Evolutionary conservation across 2,888 invertebrate species (phyloP), one percentile per base, ranked within the genome.

Genomic region (Chymomyza fuscimana): DNA sequence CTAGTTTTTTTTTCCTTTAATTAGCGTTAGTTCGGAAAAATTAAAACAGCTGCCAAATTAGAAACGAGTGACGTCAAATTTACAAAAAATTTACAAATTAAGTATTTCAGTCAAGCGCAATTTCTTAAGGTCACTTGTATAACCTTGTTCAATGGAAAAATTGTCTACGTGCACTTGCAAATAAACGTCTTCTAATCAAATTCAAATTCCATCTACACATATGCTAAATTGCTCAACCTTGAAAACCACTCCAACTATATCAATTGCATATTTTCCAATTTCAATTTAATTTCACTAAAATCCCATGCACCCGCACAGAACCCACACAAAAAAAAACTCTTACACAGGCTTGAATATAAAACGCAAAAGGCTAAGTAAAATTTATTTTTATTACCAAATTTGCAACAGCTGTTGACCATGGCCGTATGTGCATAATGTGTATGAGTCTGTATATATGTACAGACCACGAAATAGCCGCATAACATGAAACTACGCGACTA

Each of bases 311-410:
- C 62, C 62, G 52, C 58, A 46, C 36, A 54, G 52, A 54, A 67
- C 59, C 59, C 65, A 72, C 62, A 56, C 61, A 62, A 15, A 32
- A 32, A 32, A 32, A 9, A 1, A 56, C 19, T 16, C 58, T 12
- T 12, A 22, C 12, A 4, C 40, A 46, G 40, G 40, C 40, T 12
- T 29, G 51, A 51, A 69, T 72, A 70, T 77, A 74, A 65, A 73
- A 65, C 75, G 70, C 60, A 80, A 81, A 80, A 77, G 71, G 82
- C 80, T 80, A 80, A 80, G 80, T 82, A 82, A 82, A 80, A 80
- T 80, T 80, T 80, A 80, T 80, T 80, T 80, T 82, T 82, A 80
- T 80, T 69, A 65, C 80, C 80, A 73, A 80, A 80, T 82, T 80
- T 81, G 80, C 82, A 82, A 82, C 80, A 80, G 80, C 80, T 80